These are phyloP conservation scores for Dendrolimus kikuchii DNA, from an alignment of 1,140 invertebrate species.

Conservation along the genomic window DNA sequence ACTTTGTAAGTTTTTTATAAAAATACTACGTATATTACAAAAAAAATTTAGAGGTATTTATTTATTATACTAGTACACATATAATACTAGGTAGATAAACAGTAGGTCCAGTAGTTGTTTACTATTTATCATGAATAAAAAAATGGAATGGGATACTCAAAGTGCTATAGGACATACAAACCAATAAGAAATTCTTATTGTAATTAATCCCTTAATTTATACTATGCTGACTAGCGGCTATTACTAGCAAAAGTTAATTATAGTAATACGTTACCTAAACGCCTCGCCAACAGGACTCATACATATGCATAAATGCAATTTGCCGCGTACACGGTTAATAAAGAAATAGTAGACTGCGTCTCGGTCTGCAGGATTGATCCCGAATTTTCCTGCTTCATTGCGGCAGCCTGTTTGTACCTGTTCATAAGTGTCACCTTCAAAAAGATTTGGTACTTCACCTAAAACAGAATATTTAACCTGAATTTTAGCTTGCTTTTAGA, in stretches of 20 bases:
- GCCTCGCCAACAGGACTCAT: conserved; percentile 92
- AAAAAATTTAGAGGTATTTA: too few species aligned
- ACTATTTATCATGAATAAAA: too few species aligned
- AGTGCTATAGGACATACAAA: too few species aligned
- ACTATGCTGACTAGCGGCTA: too few species aligned
- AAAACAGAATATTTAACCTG: conserved; percentile 3
- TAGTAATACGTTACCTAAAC: conserved; percentile 74
- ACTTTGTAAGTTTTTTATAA: neutral
- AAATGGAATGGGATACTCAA: too few species aligned
- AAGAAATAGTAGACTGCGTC: conserved; percentile 89
- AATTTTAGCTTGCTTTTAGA: too few species aligned
- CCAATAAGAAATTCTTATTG: too few species aligned
- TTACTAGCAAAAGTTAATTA: too few species aligned
- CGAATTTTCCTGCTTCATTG: conserved; percentile 79
- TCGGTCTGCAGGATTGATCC: conserved; percentile 73
- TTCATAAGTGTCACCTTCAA: conserved; percentile 89
- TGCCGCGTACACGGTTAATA: conserved; percentile 83
- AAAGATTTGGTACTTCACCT: conserved; percentile 89
- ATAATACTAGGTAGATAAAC: too few species aligned
- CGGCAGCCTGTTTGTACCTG: conserved; percentile 83
- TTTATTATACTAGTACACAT: too few species aligned
- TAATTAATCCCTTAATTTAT: too few species aligned
- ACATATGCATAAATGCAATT: conserved; percentile 88
- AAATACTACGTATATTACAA: neutral
- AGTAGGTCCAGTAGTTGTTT: too few species aligned